Percentiles rank a stretch among this genome's conserved stretches.
These are phyloP conservation scores for Euspilapteryx auroguttella DNA, from an alignment of 2,888 invertebrate species.

Conservation along the genomic window DNA sequence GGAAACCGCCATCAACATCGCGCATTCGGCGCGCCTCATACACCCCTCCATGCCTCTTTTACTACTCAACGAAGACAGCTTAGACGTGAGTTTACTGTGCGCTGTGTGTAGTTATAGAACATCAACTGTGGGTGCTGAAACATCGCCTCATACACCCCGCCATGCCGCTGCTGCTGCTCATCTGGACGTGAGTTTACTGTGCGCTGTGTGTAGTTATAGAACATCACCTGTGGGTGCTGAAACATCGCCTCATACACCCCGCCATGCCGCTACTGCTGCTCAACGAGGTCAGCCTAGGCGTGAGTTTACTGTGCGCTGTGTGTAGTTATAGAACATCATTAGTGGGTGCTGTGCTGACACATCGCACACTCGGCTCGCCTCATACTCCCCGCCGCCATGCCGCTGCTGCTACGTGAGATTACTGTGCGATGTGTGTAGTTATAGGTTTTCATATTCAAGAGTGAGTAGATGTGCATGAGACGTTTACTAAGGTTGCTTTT, in stretches of 20 bases:
- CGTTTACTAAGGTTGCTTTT: no score
- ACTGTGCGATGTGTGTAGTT: neutral
- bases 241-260: conserved; percentile 78
- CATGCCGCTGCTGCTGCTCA: conserved; percentile 87
- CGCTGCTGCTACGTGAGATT: conserved; percentile 82
- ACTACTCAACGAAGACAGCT: conserved; percentile 85
- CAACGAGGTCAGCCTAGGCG: conserved; percentile 93
- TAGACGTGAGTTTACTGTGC: conserved; percentile 72
- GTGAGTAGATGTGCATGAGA: no score
- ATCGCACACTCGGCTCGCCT: conserved; percentile 81
- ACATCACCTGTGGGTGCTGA: no score
- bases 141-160: conserved; percentile 78
- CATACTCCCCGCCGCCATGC: conserved; percentile 83
- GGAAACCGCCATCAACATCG: conserved; percentile 99
- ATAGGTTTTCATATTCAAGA: no score
- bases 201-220: neutral
- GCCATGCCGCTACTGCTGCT: conserved; percentile 86
- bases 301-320: conserved; percentile 44
- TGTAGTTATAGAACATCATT: no score
- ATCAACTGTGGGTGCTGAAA: no score
- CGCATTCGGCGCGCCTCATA: conserved; percentile 89
- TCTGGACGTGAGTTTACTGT: conserved; percentile 77
- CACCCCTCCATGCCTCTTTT: conserved; percentile 83
- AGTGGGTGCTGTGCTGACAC: no score
- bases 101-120: no score